Evolutionary conservation across 2,113 vertebrate species (phyloP), one percentile per base, ranked within the genome.

Genomic region (Aphyosemion australe): DNA sequence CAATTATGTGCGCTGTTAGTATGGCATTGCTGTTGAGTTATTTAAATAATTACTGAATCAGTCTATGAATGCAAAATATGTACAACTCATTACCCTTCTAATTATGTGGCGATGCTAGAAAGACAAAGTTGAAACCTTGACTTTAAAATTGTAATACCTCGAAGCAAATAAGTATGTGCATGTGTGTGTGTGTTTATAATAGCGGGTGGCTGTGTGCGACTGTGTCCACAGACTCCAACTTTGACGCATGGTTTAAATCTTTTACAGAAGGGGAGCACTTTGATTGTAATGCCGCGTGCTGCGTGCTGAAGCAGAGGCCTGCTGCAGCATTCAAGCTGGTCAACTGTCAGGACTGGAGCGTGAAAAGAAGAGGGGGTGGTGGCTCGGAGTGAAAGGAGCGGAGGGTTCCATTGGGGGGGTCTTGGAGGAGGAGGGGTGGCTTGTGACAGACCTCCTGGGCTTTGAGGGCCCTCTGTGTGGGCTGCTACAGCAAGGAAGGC

Each of bases 401-500:
- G 73, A 83, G 76, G 72, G 71, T 78, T 79, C 79, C 70, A 84
- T 82, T 81, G 52, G 79, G 72, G 59, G 87, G 85, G 78, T 84
- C 82, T 63, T 68, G 72, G 63, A 78, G 82, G 74, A 80, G 85
- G 78, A 72, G 85, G 86, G 82, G 72, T 68, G 61, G 62, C 80
- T 85, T 83, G 80, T 86, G 83, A 87, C 77, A 70, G 85, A 87
- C 87, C 87, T 86, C 86, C 88, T 80, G 78, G 75, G 78, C 70
- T 86, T 86, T 78, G 78, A 84, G 76, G 76, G 79, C 88, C 87
- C 86, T 84, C 87, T 91, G 90, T 90, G 91, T 92, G 87, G 89
- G 83, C 88, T 78, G 76, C 69, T 73, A 60, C 63, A 75, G 79
- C 84, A 72, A 77, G 56, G 76, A 69, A 59, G 72, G 54, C 46